Conservation (phyloP, 2,797 vertebrate species). For the Pachyuromys duprasi region DNA sequence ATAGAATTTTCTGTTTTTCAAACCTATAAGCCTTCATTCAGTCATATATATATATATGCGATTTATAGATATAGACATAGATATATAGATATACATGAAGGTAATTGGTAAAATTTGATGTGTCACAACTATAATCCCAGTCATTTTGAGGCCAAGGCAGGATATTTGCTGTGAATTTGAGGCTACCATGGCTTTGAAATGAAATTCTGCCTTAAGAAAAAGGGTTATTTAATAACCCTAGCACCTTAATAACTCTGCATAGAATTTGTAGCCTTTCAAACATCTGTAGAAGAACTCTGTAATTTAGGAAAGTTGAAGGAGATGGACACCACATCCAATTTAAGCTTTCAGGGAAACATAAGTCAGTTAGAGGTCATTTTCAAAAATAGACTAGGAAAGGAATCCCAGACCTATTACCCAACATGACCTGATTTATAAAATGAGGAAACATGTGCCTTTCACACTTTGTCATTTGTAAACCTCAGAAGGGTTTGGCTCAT, state of each 20-base stretch:
- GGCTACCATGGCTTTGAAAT: neutral
- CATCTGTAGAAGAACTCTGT: neutral
- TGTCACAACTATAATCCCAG: neutral
- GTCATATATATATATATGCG: neutral
- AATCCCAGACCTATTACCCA: constrained; percentile 41
- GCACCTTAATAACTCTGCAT: neutral
- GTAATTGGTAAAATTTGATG: neutral
- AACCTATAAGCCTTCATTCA: neutral
- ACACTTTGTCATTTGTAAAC: constrained; percentile 69
- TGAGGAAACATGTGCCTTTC: neutral
- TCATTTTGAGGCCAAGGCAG: neutral
- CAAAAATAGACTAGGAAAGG: constrained; percentile 47
- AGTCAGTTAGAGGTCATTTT: constrained; percentile 62
- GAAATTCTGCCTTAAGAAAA: neutral
- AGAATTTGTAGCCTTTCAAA: constrained; percentile 35
- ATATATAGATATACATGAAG: neutral
- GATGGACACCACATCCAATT: constrained; percentile 62
- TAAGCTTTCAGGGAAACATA: constrained; percentile 54
- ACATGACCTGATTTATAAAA: constrained; percentile 19
- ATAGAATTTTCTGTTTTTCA: neutral
- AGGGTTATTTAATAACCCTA: constrained; percentile 3
- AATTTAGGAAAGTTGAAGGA: constrained; percentile 33
- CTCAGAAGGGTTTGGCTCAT: constrained; percentile 61
- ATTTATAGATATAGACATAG: neutral
- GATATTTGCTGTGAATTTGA: neutral